Evolutionary conservation across 2,113 vertebrate species (phyloP), one percentile per base, ranked within the genome.

Genomic region (Stegostoma tigrinum): DNA sequence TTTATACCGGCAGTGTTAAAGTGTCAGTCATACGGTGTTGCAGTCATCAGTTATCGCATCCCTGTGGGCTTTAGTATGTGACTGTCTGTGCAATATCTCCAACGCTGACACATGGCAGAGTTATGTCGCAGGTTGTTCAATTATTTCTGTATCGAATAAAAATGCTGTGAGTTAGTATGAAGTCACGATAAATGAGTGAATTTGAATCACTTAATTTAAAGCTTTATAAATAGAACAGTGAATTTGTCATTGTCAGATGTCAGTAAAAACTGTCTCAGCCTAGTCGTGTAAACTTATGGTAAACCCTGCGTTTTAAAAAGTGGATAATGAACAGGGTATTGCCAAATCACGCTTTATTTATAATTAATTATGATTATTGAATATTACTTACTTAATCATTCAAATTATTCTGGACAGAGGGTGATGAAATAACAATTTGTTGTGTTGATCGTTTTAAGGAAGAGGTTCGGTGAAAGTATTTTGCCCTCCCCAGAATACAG

Each of bases 401-500:
- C 27, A 64, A 38, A 66, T 93, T n/a, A 38, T 66, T 66, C 23
- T 34, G 21, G 8, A 38, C n/a, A 19, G 55, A 15, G 42, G 45
- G 38, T 10, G 45, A 94, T 72, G 17, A 48, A 52, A 0, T 95
- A 48, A 70, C 66, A 14, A 45, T 27, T 72, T 24, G 27, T 68
- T 95, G 4, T 70, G 64, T 70, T 68, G 67, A 0, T 90, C 55
- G 15, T 1, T 95, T 72, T 72, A 95, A 95, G 94, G 94, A 70
- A 70, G 27, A 72, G 94, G 94, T 72, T 27, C 94, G 2, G 67
- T 72, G 94, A 95, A 95, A 72, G 68, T 95, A 5, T 95, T 95
- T 52, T 95, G 94, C 42, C 94, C 94, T 90, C 27, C 87, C 30
- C 94, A 95, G 66, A 95, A 30, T 70, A 42, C n/a, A 72, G 14